A percentile compares a stretch with the other conserved stretches of the same genome.
Evolutionary conservation across 2,888 invertebrate species (phyloP).

Genomic region (Cryptosula pallasiana): DNA sequence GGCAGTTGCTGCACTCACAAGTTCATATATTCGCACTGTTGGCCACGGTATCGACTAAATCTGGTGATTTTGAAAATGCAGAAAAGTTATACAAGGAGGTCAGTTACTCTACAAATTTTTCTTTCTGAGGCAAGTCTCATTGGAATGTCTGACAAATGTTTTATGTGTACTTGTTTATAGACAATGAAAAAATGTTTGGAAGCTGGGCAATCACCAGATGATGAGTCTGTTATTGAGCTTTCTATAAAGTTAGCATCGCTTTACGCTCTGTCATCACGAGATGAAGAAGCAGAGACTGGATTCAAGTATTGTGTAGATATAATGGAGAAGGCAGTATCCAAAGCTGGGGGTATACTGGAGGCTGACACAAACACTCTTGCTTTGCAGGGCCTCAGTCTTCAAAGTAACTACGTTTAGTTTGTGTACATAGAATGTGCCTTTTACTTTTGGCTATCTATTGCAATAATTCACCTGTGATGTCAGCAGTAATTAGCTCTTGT

Average conservation of each 20-base stretch:
- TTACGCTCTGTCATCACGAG: neutral
- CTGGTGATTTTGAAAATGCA: slow-evolving; percentile 17
- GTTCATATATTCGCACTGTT: slow-evolving; percentile 2
- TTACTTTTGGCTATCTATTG: too few relatives aligned
- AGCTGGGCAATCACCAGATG: slow-evolving; percentile 1
- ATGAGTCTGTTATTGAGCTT: slow-evolving; percentile 19
- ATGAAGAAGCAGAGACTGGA: slow-evolving; percentile 11
- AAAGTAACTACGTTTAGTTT: slow-evolving; percentile 11
- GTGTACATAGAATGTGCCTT: too few relatives aligned
- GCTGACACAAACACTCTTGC: slow-evolving; percentile 23
- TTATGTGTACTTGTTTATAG: neutral
- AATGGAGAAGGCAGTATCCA: neutral
- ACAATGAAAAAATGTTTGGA: slow-evolving; percentile 16
- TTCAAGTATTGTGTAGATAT: neutral
- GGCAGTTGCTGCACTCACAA: neutral
- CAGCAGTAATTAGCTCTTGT: too few relatives aligned
- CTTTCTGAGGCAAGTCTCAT: too few relatives aligned
- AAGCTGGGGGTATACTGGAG: neutral
- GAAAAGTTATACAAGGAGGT: slow-evolving; percentile 23
- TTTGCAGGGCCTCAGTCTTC: neutral
- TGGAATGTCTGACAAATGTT: too few relatives aligned
- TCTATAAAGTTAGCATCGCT: slow-evolving; percentile 22
- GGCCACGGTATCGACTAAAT: neutral
- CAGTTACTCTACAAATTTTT: too few relatives aligned
- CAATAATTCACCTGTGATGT: too few relatives aligned